Percentiles rank a stretch among this genome's conserved stretches.
phyloP scores from a whole-genome alignment of 2,113 vertebrate genomes.

The Cyprinodon brontotheroides region DNA sequence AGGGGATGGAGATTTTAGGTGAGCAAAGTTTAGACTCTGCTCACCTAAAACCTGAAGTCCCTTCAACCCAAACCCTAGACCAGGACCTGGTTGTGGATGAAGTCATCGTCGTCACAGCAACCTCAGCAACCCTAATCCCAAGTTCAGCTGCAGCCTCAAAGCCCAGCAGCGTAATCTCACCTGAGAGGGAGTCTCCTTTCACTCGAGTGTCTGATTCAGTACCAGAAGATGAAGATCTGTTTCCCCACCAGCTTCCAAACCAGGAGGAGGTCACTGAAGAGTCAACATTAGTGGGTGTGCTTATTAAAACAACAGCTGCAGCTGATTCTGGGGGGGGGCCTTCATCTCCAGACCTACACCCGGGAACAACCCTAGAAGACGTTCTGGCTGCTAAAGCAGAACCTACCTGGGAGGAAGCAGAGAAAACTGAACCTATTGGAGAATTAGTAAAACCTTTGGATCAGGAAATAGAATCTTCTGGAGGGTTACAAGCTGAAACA shows the following conservation, averaged over 20 bases:
- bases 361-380: neutral
- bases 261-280: constrained; percentile 20
- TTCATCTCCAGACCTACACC: neutral
- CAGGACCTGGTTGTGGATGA: constrained; percentile 68
- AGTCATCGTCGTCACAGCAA: constrained; percentile 53
- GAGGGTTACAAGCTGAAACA: neutral
- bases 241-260: constrained; percentile 15
- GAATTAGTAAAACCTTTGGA: neutral
- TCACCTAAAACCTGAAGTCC: neutral
- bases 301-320: constrained; percentile 7
- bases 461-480: neutral
- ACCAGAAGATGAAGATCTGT: constrained; percentile 54
- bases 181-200: constrained; percentile 77
- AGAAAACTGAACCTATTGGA: neutral
- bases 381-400: neutral
- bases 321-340: neutral
- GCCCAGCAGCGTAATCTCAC: constrained; percentile 36
- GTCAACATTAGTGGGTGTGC: neutral
- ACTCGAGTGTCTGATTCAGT: constrained; percentile 65
- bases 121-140: neutral
- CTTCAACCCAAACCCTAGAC: constrained; percentile 1
- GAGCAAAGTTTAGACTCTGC: constrained; percentile 34
- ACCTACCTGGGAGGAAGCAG: neutral
- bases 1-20: constrained; percentile 64
- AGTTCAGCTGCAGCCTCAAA: constrained; percentile 19